These are phyloP conservation scores for Pachliopta kotzebuea DNA, from an alignment of 2,888 invertebrate species.

Conservation along the genomic window DNA sequence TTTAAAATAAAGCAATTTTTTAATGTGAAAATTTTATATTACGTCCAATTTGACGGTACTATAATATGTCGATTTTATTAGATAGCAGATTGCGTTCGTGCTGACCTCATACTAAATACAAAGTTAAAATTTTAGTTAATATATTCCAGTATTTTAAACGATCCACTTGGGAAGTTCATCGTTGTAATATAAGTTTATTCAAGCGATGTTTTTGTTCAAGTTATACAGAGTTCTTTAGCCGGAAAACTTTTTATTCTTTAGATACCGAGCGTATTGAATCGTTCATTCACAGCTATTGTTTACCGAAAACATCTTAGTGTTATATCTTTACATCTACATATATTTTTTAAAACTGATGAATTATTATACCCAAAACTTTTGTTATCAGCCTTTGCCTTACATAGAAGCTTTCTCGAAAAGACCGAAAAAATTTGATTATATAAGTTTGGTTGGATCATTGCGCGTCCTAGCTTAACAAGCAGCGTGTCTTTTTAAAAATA, in stretches of 20 bases:
- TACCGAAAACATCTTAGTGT: background rate
- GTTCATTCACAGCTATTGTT: background rate
- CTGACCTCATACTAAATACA: conserved; percentile 39
- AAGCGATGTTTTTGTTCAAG: background rate
- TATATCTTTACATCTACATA: no score
- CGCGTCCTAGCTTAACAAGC: background rate
- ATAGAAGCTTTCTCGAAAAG: no score
- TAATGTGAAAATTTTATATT: background rate
- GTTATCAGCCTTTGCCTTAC: no score
- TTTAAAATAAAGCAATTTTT: background rate
- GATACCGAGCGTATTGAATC: background rate
- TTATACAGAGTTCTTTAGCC: background rate
- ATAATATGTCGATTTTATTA: conserved; percentile 57
- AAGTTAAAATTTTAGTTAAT: conserved; percentile 1
- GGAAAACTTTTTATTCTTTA: background rate
- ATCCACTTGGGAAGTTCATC: background rate
- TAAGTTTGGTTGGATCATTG: background rate
- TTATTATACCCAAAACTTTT: no score
- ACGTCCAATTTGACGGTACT: conserved; percentile 32
- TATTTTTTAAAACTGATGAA: no score
- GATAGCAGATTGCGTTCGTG: conserved; percentile 53
- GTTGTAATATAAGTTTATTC: background rate
- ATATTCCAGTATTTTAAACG: background rate
- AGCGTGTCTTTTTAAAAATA: no score
- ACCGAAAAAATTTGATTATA: no score